A percentile compares a stretch with the other conserved stretches of the same genome.
These are phyloP conservation scores for Eleginops maclovinus DNA, from an alignment of 2,113 vertebrate species.

Conservation along the genomic window DNA sequence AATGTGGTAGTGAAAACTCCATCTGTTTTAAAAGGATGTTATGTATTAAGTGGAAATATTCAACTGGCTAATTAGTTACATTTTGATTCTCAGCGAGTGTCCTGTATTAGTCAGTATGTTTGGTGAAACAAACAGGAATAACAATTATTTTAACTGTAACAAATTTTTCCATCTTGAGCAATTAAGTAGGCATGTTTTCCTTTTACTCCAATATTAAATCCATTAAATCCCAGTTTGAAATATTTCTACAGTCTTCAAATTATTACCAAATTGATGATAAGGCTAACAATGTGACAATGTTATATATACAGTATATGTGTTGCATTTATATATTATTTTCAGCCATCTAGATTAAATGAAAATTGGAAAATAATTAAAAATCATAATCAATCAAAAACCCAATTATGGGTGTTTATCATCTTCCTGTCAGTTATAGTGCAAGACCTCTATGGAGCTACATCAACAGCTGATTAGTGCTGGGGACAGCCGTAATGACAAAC, in stretches of 20 bases:
- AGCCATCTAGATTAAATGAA: conserved; percentile 33
- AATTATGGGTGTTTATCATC: conserved; percentile 67
- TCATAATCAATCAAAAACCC: conserved; percentile 55
- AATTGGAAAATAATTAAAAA: conserved; percentile 69
- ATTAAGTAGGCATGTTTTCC: conserved; percentile 49
- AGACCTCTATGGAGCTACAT: conserved; percentile 53
- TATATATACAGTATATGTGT: too few relatives aligned
- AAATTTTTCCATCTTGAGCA: conserved; percentile 53
- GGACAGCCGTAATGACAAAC: conserved; percentile 56
- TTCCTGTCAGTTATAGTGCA: conserved; percentile 52
- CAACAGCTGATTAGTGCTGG: conserved; percentile 64
- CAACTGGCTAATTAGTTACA: conserved; percentile 54
- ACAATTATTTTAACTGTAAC: conserved; percentile 37
- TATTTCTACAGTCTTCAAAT: conserved; percentile 32
- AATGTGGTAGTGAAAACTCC: conserved; percentile 19
- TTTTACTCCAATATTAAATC: conserved; percentile 42
- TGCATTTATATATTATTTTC: too few relatives aligned
- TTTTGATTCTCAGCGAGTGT: conserved; percentile 27
- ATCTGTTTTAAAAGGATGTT: conserved; percentile 34
- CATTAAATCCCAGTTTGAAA: too few relatives aligned
- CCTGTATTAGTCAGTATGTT: conserved; percentile 22
- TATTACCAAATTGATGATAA: conserved; percentile 28
- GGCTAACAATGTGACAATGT: conserved; percentile 19
- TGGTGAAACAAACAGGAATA: conserved; percentile 49
- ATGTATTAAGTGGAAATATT: conserved; percentile 42